Conservation (phyloP, 23 tunicate genomes). For the Oikopleura dioica region DNA sequence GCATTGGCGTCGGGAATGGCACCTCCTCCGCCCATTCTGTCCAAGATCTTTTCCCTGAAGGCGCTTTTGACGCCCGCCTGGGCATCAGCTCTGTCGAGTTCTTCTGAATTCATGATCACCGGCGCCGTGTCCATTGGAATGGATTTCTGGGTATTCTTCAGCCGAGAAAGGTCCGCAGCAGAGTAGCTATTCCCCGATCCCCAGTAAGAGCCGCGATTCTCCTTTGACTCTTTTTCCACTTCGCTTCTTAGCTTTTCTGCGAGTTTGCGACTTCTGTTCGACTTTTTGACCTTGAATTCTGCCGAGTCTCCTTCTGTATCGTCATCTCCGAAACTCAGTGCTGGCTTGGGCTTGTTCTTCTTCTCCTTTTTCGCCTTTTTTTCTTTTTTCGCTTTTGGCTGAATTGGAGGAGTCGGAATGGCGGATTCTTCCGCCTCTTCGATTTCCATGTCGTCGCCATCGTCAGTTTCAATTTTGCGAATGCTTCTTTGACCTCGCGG, state of each 20-base stretch:
- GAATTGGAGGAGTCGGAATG: no score
- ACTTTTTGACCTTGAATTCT: neutral
- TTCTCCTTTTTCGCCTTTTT: conserved; percentile 11
- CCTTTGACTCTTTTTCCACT: neutral
- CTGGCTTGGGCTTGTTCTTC: conserved; percentile 38
- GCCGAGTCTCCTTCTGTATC: neutral
- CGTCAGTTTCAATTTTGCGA: no score
- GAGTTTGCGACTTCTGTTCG: neutral
- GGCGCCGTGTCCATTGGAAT: conserved; percentile 3
- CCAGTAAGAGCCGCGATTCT: neutral
- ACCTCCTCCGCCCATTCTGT: neutral
- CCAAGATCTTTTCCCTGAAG: neutral
- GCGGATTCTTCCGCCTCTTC: no score
- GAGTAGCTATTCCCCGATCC: conserved; percentile 3
- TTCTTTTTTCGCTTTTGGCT: no score
- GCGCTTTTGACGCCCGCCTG: neutral
- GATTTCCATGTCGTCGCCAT: no score
- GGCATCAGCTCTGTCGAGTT: neutral
- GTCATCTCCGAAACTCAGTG: conserved; percentile 1
- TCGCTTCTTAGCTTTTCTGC: neutral
- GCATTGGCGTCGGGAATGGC: conserved; percentile 10
- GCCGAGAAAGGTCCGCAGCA: neutral
- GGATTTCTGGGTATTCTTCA: neutral
- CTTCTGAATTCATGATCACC: neutral
- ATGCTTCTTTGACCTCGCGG: no score